A percentile compares a stretch with the other conserved stretches of the same genome.
Conservation (phyloP, 2,113 vertebrate species). For the Carlito syrichta region DNA sequence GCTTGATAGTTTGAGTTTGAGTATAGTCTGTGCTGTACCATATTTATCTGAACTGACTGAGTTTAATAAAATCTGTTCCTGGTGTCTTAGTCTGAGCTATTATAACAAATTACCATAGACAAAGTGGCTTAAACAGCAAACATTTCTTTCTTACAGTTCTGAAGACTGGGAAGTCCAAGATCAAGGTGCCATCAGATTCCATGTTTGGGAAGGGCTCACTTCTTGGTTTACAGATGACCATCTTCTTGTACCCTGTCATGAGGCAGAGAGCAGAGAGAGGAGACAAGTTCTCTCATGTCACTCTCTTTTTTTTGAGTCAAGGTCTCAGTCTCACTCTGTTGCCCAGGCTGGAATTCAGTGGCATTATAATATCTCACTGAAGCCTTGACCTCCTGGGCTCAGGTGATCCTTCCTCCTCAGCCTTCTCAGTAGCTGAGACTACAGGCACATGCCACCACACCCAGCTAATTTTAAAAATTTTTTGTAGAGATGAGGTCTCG, state of each 20-base stretch:
- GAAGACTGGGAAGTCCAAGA: background rate
- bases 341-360: too few relatives aligned
- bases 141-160: background rate
- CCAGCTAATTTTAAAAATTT: too few relatives aligned
- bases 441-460: too few relatives aligned
- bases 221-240: background rate
- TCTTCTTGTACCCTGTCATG: background rate
- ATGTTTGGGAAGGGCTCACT: background rate
- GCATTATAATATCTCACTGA: too few relatives aligned
- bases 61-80: conserved; percentile 12
- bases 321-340: too few relatives aligned
- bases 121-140: background rate
- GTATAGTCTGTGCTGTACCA: background rate
- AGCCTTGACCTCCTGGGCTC: too few relatives aligned
- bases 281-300: background rate
- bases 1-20: background rate
- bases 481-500: too few relatives aligned
- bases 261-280: background rate
- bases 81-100: background rate
- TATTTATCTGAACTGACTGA: background rate
- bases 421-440: too few relatives aligned
- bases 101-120: background rate
- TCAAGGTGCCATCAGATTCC: background rate
- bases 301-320: background rate
- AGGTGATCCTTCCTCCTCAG: too few relatives aligned